phyloP scores from a whole-genome alignment of 2,888 invertebrate species.

The Ochropacha duplaris region DNA sequence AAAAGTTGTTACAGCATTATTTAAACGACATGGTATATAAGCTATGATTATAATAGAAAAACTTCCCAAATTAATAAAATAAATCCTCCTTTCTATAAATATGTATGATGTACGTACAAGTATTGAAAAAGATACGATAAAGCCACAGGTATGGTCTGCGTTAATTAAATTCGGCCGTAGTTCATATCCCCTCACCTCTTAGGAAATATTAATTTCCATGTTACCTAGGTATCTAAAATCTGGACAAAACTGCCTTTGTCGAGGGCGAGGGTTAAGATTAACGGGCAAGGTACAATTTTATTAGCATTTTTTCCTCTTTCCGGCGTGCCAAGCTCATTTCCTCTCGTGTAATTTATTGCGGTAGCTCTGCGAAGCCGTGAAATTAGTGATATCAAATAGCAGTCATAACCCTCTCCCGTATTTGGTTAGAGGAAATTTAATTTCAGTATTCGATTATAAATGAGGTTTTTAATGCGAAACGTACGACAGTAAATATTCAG shows the following conservation, averaged over 20 bases:
- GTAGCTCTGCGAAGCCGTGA: constrained; percentile 57
- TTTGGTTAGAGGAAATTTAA: constrained; percentile 54
- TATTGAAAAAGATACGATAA: constrained; percentile 28
- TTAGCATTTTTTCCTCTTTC: constrained; percentile 78
- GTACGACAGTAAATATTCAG: background rate
- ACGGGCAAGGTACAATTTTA: constrained; percentile 76
- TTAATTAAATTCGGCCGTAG: constrained; percentile 48
- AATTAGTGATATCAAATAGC: constrained; percentile 73
- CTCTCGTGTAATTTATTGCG: constrained; percentile 71
- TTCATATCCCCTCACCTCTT: constrained; percentile 36
- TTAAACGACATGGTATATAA: background rate
- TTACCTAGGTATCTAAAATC: constrained; percentile 47
- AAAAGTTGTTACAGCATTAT: background rate
- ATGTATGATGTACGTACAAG: constrained; percentile 20
- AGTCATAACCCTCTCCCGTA: constrained; percentile 54
- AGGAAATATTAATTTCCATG: constrained; percentile 52
- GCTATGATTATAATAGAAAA: background rate
- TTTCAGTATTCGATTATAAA: constrained; percentile 51
- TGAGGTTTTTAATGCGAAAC: constrained; percentile 18
- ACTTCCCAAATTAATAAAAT: background rate
- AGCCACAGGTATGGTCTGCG: constrained; percentile 31
- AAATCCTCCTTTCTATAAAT: constrained; percentile 1
- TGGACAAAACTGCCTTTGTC: constrained; percentile 56
- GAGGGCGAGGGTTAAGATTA: constrained; percentile 69
- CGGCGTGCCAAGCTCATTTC: constrained; percentile 73